phyloP scores from a whole-genome alignment of 2,113 vertebrate genomes.

The Antigone vipio region DNA sequence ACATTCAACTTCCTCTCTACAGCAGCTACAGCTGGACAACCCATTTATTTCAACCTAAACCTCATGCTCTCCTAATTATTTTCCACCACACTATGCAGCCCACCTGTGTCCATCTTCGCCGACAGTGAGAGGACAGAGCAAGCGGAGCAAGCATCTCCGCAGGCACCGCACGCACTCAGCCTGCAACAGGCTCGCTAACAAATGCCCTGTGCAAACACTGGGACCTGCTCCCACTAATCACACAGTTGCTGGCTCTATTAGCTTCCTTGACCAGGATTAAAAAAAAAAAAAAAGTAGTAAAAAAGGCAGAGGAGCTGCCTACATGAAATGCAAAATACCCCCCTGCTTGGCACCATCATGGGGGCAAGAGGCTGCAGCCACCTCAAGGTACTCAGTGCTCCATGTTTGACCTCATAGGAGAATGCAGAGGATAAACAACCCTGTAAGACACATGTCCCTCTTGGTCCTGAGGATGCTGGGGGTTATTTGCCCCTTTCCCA shows the following conservation, averaged over 20 bases:
- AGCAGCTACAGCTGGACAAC: constrained; percentile 80
- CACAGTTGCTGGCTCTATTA: not conserved
- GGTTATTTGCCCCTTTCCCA: not conserved
- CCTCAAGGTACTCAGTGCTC: fast-evolving
- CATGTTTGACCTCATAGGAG: not conserved
- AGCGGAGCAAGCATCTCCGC: not conserved
- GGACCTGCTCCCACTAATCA: not conserved
- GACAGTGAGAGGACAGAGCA: not conserved
- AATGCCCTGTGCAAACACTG: fast-evolving
- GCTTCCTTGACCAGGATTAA: not conserved
- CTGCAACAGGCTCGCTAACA: not conserved
- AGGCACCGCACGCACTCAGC: not conserved
- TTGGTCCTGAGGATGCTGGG: not conserved
- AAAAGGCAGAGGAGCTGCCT: not conserved
- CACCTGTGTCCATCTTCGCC: constrained; percentile 38
- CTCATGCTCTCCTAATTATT: constrained; percentile 61
- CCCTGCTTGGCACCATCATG: not conserved
- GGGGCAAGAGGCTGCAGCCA: not conserved
- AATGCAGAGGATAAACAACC: not conserved
- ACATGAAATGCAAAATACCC: not conserved
- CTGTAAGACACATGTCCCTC: not conserved
- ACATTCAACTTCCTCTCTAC: constrained; percentile 79
- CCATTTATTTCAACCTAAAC: constrained; percentile 71
- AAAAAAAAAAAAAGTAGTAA: not conserved
- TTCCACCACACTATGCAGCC: constrained; percentile 25